Conservation (phyloP, 2,797 vertebrate genomes). For the Scolopax rusticola region DNA sequence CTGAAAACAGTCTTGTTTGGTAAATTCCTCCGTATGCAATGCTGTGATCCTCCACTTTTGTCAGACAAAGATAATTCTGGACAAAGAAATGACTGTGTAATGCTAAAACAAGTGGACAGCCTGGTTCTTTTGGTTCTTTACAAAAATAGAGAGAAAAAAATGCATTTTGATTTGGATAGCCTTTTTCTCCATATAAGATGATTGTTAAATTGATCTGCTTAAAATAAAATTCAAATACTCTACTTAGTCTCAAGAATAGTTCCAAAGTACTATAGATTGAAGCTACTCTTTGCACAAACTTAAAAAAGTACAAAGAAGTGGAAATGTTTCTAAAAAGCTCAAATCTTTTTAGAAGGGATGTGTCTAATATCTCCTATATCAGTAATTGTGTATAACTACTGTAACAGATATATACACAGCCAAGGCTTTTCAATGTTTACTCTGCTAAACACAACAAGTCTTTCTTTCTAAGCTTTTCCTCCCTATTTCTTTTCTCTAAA, state of each 20-base stretch:
- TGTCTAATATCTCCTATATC: neutral
- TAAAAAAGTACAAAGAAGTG: neutral
- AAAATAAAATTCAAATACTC: neutral
- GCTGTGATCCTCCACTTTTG: neutral
- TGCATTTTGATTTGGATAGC: neutral
- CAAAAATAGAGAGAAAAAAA: neutral
- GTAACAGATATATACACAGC: neutral
- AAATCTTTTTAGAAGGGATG: neutral
- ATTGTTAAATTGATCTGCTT: neutral
- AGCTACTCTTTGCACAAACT: neutral
- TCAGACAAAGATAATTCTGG: neutral
- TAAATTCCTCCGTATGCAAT: neutral
- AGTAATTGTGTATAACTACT: neutral
- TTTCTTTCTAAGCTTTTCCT: neutral
- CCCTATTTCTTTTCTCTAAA: neutral
- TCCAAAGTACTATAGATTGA: neutral
- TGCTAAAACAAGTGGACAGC: neutral
- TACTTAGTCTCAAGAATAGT: neutral
- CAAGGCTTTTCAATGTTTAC: neutral
- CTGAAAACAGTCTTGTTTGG: neutral
- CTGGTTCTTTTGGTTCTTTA: neutral
- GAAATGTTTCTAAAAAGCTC: neutral
- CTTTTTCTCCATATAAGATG: neutral
- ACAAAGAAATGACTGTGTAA: neutral
- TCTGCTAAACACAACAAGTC: neutral